Percentiles rank a stretch among this genome's conserved stretches.
These are phyloP conservation scores for Apotomis turbidana DNA, from an alignment of 2,888 invertebrate genomes.

Conservation along the genomic window DNA sequence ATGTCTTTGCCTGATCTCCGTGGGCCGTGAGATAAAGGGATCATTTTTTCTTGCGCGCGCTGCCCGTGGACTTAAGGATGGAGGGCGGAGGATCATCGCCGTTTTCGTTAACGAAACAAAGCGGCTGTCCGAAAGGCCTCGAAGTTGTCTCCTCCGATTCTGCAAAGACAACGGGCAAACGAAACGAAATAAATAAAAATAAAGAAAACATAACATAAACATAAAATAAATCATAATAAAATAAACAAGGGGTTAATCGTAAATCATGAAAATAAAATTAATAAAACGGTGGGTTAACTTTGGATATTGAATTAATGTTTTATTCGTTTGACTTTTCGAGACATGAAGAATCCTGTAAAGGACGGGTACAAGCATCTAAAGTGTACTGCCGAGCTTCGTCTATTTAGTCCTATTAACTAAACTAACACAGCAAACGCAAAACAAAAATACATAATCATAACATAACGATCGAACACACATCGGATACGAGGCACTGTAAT, in stretches of 20 bases:
- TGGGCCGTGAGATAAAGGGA: conserved; percentile 55
- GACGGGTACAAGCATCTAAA: conserved; percentile 75
- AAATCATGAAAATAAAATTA: conserved; percentile 49
- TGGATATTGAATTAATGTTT: conserved; percentile 47
- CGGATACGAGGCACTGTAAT: conserved; percentile 74
- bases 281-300: conserved; percentile 47
- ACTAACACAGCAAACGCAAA: conserved; percentile 79
- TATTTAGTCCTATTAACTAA: conserved; percentile 71
- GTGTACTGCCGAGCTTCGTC: conserved; percentile 74
- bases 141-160: conserved; percentile 84
- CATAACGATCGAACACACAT: conserved; percentile 74
- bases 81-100: conserved; percentile 82
- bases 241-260: conserved; percentile 47
- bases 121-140: conserved; percentile 91
- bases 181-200: conserved; percentile 72
- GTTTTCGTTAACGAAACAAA: conserved; percentile 86
- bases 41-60: conserved; percentile 82
- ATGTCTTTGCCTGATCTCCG: conserved; percentile 56
- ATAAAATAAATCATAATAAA: conserved; percentile 49
- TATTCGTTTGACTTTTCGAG: conserved; percentile 52
- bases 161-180: conserved; percentile 75
- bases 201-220: conserved; percentile 48
- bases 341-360: conserved; percentile 63
- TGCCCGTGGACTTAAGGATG: conserved; percentile 79
- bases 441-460: conserved; percentile 56